Evolutionary conservation across 2,888 invertebrate genomes (phyloP).

Genomic region (Ichneumoninae sp.): DNA sequence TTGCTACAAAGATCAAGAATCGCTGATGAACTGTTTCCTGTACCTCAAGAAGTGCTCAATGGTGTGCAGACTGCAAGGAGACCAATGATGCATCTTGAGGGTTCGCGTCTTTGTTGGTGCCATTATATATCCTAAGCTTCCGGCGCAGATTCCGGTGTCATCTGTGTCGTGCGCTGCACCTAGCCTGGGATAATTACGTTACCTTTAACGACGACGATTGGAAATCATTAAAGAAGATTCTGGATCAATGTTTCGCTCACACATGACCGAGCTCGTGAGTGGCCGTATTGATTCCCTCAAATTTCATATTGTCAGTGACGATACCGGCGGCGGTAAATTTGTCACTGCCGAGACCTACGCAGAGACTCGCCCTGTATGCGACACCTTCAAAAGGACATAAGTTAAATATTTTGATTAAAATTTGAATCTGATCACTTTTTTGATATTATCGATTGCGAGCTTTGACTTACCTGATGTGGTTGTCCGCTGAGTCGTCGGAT

Average conservation of each 20-base stretch:
- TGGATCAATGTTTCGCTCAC: neutral
- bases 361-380: neutral
- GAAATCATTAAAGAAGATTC: neutral
- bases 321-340: neutral
- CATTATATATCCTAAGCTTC: constrained; percentile 14
- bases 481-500: neutral
- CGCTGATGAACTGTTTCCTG: neutral
- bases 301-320: constrained; percentile 1
- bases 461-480: neutral
- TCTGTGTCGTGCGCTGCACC: constrained; percentile 2
- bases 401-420: neutral
- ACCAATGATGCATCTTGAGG: neutral
- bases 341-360: neutral
- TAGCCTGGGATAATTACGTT: neutral
- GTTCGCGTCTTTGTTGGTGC: neutral
- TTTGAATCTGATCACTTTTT: neutral
- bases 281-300: constrained; percentile 10
- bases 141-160: neutral
- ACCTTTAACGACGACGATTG: neutral
- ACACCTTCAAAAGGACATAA: neutral
- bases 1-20: neutral
- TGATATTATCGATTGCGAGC: neutral
- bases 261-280: constrained; percentile 19
- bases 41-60: neutral
- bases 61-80: neutral